Evolutionary conservation across 2,113 vertebrate species (phyloP).

Genomic region (Grantiella picta): DNA sequence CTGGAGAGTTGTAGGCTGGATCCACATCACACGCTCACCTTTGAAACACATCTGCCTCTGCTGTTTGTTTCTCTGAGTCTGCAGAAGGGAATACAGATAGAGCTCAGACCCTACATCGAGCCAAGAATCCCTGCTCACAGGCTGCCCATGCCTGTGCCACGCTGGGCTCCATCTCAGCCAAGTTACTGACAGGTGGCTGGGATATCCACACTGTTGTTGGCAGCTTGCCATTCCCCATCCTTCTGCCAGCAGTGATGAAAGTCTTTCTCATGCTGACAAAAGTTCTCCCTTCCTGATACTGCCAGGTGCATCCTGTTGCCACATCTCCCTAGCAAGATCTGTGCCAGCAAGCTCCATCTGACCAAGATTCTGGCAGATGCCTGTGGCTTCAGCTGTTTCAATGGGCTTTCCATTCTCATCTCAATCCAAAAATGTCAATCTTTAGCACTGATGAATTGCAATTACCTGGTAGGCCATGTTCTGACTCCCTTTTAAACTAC

Average conservation of each 20-base stretch:
- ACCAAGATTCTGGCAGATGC: not conserved
- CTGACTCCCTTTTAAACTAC: not conserved
- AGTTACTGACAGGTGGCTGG: not conserved
- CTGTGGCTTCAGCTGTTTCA: not conserved
- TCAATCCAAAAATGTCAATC: not conserved
- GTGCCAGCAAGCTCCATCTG: not conserved
- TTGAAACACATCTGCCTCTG: conserved; percentile 77
- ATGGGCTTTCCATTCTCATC: not conserved
- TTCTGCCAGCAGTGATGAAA: not conserved
- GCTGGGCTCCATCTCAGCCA: not conserved
- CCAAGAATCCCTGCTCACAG: not conserved
- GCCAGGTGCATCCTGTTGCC: not conserved
- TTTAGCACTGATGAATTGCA: not conserved
- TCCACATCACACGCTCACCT: conserved; percentile 84
- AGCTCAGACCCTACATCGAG: not conserved
- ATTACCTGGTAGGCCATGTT: not conserved
- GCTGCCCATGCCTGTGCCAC: not conserved
- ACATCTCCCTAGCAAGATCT: not conserved
- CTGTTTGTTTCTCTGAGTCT: conserved; percentile 74
- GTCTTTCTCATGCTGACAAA: not conserved
- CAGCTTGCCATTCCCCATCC: not conserved
- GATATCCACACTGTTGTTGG: not conserved
- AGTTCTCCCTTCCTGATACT: not conserved
- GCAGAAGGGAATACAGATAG: not conserved
- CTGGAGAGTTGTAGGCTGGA: conserved; percentile 81